Conservation (phyloP, 2,888 invertebrate genomes). For the Ormyrus pomaceus region DNA sequence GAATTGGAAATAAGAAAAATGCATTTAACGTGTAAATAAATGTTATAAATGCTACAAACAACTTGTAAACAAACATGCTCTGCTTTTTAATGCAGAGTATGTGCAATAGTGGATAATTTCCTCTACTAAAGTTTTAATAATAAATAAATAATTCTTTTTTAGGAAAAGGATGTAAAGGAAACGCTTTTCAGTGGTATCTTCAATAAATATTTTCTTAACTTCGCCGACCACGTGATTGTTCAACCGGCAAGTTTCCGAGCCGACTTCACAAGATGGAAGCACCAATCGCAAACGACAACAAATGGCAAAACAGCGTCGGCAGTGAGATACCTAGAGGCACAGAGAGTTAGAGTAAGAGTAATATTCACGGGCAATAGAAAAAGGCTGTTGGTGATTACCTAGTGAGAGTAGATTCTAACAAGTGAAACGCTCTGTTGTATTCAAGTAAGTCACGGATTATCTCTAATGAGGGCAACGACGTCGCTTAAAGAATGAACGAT, state of each 20-base stretch:
- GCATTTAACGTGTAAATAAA: too few species aligned
- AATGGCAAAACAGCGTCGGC: conserved; percentile 43
- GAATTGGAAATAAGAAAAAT: too few species aligned
- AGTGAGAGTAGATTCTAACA: conserved; percentile 1
- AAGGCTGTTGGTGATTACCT: neutral
- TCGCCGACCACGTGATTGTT: conserved; percentile 33
- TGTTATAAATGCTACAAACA: too few species aligned
- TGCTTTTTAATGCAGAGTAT: too few species aligned
- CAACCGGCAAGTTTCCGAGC: conserved; percentile 30
- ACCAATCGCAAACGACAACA: conserved; percentile 45
- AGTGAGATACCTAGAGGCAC: neutral
- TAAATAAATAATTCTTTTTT: neutral
- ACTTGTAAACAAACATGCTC: too few species aligned
- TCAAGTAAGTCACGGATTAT: conserved; percentile 2
- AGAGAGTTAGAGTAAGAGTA: conserved; percentile 29
- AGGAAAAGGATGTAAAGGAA: conserved; percentile 26
- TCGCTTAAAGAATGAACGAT: conserved; percentile 13
- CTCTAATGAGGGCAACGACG: neutral
- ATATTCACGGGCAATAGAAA: neutral
- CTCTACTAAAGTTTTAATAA: too few species aligned
- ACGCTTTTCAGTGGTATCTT: neutral
- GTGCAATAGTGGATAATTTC: too few species aligned
- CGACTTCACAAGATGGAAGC: conserved; percentile 54
- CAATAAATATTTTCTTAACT: too few species aligned
- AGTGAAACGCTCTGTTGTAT: neutral